Base-by-base conservation (phyloP, 1,140 invertebrate genomes). In the Marisa cornuarietis region DNA sequence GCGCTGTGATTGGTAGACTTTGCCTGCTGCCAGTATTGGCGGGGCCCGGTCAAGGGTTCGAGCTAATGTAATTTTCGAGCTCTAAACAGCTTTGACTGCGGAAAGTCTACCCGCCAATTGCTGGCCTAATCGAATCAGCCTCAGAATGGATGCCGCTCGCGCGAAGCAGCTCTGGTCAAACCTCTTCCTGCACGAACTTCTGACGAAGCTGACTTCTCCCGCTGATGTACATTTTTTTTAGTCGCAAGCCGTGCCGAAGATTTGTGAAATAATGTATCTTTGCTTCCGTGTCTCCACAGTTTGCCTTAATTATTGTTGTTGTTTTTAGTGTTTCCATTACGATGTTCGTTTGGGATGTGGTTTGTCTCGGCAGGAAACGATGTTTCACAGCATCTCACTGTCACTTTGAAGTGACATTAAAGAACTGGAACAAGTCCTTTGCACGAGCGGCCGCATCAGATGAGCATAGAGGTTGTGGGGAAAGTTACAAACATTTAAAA, bases 1-100 rank as follows among this genome's bases (percentile, higher is more conserved):
- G 49, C 61, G 74, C 74, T 76, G 61, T 76, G 74, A 76, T 76
- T 76, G 74, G 74, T 42, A 62, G 74, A 54, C 74, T 49, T 26
- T 8, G 74, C 4, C 74, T 76, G 74, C 61, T 76, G 74, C 74
- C 74, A 76, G 74, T 31, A 24, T 42, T 22, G 42, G 22, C 16
- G 74, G 61, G 74, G 74, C 74, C 61, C 74, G 61, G 74, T 76
- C 74, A 76, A 66, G 74, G 74, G 62, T 61, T 63, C 24, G 14
- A 13, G 10, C 24, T 66, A 76, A 76, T 76, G 24, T 65, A 76
- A 76, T 76, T 76, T 76, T 76, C 62, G 26, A 63, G 31, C 74
- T 76, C 61, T 42, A 76, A 76, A 76, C 74, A 76, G 51, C 61
- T 76, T 76, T 63, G 61, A 58, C 63, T 76, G 62, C 51, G 14